These are phyloP conservation scores for Matsumurasca onukii DNA, from an alignment of 1,140 invertebrate genomes.

Conservation along the genomic window DNA sequence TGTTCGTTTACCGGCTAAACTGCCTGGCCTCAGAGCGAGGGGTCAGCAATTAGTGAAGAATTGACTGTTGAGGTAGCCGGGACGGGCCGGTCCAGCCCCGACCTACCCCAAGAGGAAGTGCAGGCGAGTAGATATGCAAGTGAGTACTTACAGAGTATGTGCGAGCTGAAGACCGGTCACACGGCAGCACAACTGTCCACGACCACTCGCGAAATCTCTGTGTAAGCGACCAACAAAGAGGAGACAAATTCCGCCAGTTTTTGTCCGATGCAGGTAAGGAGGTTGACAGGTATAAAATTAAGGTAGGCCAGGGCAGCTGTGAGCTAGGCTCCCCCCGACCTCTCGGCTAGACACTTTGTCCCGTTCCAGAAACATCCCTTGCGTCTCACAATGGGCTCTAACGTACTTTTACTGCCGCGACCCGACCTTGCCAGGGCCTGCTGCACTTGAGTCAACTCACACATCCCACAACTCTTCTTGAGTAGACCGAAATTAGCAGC, in stretches of 20 bases:
- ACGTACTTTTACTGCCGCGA: neutral
- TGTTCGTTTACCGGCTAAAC: too few species aligned
- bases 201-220: neutral
- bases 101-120: too few species aligned
- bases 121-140: too few species aligned
- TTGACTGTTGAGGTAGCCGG: too few species aligned
- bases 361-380: conserved; percentile 18
- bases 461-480: too few species aligned
- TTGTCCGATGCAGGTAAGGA: conserved; percentile 18
- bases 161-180: neutral
- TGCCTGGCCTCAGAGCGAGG: too few species aligned
- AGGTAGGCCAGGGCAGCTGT: conserved; percentile 11
- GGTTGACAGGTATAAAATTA: conserved; percentile 25
- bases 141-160: neutral
- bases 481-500: too few species aligned
- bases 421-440: too few species aligned
- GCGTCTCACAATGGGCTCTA: neutral
- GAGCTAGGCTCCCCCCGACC: neutral
- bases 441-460: too few species aligned
- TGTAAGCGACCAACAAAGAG: neutral
- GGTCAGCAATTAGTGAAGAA: too few species aligned
- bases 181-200: neutral
- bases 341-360: neutral
- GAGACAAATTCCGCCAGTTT: conserved; percentile 12
- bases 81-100: too few species aligned